Evolutionary conservation across 2,113 vertebrate genomes (phyloP), one percentile per base, ranked within the genome.

Genomic region (Triplophysa dalaica): DNA sequence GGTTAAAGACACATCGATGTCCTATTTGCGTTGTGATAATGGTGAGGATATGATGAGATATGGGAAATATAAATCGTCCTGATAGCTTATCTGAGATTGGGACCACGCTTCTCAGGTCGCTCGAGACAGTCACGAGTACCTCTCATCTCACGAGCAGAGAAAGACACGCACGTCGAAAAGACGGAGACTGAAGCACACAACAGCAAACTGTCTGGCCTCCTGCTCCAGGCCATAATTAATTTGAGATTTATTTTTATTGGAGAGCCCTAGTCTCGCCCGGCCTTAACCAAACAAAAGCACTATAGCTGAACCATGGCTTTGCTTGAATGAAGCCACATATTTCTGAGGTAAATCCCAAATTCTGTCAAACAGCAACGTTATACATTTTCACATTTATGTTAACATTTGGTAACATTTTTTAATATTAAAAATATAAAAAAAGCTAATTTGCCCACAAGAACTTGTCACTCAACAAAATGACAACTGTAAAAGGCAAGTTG

Each of bases 171-270:
- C 90, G 88, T 90, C 93, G 92, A 89, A 88, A 58, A 89, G 89
- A 91, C 87, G 78, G 90, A 94, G 95, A 89, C 94, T 95, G 93
- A 92, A 92, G 90, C 87, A 90, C 93, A 93, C 92, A 93, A 90
- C 93, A 94, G 92, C 93, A 90, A 91, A 94, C 93, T 88, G 95
- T 97, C 95, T 97, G 94, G 94, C 93, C 95, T 93, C 94, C 95
- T 87, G 94, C 97, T 98, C 89, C 86, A 91, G 95, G 95, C 96
- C 95, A 95, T 97, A 95, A 98, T 98, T 98, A 97, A 98, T 98
- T 96, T 96, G 95, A 97, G 96, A 98, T 98, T 97, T 98, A 96
- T 98, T 98, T 98, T 96, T 96, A 96, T 97, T 98, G 96, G 96
- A 97, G 94, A 95, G 94, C 93, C 90, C 91, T 89, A 94, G 95